Percentiles rank a stretch among this genome's conserved stretches.
Evolutionary conservation across 2,797 vertebrate genomes (phyloP).

Genomic region (Tympanoctomys barrerae): DNA sequence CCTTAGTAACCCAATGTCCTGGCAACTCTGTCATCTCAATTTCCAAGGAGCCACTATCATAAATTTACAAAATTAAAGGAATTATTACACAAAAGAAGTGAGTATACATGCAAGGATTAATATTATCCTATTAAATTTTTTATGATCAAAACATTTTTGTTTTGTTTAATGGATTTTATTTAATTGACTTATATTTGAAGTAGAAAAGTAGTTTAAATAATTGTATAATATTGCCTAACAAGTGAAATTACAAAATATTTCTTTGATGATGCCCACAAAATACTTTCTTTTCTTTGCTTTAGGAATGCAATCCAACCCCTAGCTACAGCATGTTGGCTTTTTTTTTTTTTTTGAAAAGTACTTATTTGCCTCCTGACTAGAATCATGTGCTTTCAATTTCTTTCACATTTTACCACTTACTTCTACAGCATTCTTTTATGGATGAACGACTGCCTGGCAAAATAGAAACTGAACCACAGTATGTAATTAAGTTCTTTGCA

Average conservation of each 20-base stretch:
- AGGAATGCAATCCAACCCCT: slow-evolving; percentile 55
- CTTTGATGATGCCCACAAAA: slow-evolving; percentile 12
- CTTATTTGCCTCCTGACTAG: slow-evolving; percentile 79
- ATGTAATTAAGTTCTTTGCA: slow-evolving; percentile 86
- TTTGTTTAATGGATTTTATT: slow-evolving; percentile 26
- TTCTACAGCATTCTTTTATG: slow-evolving; percentile 82
- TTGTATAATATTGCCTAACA: slow-evolving; percentile 30
- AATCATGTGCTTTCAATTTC: slow-evolving; percentile 82
- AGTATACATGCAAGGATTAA: not conserved
- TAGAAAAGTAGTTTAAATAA: slow-evolving; percentile 46
- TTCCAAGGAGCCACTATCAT: not conserved
- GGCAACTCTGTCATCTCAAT: not conserved
- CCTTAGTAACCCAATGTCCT: not conserved
- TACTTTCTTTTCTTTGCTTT: slow-evolving; percentile 45
- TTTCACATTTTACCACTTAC: slow-evolving; percentile 79
- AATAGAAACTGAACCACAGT: slow-evolving; percentile 83
- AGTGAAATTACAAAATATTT: slow-evolving; percentile 68
- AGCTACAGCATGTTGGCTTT: slow-evolving; percentile 61
- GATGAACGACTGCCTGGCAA: slow-evolving; percentile 83
- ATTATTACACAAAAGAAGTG: not conserved
- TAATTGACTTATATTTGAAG: slow-evolving; percentile 37
- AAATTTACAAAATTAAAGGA: slow-evolving; percentile 14
- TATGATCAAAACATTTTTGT: not conserved
- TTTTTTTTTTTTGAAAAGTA: slow-evolving; percentile 72
- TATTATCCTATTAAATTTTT: not conserved